phyloP scores from a whole-genome alignment of 2,888 invertebrate species.

The Gastracanthus pulcherrimus region DNA sequence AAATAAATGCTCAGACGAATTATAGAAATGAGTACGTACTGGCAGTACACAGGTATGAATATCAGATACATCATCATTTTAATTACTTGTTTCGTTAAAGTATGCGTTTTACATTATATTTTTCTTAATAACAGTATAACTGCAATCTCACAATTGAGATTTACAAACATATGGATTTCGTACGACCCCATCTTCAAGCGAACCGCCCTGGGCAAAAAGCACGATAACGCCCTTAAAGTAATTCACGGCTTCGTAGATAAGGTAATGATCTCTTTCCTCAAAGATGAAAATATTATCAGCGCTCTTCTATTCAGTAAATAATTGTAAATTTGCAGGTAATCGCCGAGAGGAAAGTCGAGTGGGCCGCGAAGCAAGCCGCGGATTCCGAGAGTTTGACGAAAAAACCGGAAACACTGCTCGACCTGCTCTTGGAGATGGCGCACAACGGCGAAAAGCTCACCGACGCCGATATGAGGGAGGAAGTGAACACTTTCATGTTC shows the following conservation, averaged over 20 bases:
- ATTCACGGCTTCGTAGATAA: slow-evolving; percentile 80
- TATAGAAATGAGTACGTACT: slow-evolving; percentile 74
- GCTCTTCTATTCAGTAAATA: too few species aligned
- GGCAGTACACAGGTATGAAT: slow-evolving; percentile 74
- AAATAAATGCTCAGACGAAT: slow-evolving; percentile 75
- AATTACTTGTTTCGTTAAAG: background rate
- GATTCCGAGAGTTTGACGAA: slow-evolving; percentile 62
- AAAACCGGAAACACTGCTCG: slow-evolving; percentile 64
- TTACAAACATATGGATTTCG: slow-evolving; percentile 79
- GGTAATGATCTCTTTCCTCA: slow-evolving; percentile 68
- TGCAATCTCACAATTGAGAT: slow-evolving; percentile 73
- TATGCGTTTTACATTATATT: background rate
- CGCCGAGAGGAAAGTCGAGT: slow-evolving; percentile 64
- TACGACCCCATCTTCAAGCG: slow-evolving; percentile 78
- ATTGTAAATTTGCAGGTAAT: slow-evolving; percentile 65
- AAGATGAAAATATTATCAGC: background rate
- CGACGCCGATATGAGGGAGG: slow-evolving; percentile 73
- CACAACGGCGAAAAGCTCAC: slow-evolving; percentile 72
- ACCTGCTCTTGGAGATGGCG: slow-evolving; percentile 36
- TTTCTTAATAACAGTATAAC: slow-evolving; percentile 73
- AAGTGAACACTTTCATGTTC: slow-evolving; percentile 76
- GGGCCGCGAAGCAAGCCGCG: slow-evolving; percentile 62
- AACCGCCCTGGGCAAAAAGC: slow-evolving; percentile 76
- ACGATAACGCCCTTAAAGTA: slow-evolving; percentile 76
- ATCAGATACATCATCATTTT: background rate